Percentiles rank a stretch among this genome's conserved stretches.
Conservation (phyloP, 2,113 vertebrate genomes). For the Tonatia bakeri region DNA sequence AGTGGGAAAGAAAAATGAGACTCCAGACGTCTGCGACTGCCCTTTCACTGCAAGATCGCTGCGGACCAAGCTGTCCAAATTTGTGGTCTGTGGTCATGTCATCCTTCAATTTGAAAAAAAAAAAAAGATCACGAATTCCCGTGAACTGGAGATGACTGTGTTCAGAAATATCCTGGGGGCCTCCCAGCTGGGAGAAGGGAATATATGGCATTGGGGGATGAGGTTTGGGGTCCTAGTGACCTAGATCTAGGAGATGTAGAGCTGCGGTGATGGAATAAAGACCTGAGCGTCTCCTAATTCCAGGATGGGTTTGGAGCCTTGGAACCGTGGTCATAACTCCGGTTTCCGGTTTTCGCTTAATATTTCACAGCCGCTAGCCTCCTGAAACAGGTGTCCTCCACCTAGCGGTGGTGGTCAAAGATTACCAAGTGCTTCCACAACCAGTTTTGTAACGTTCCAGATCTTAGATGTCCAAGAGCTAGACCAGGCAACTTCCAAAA, state of each 20-base stretch:
- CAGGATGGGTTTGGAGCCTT: background rate
- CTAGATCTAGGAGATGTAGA: background rate
- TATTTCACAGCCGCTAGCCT: background rate
- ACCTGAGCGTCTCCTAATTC: background rate
- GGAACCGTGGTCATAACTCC: background rate
- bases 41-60: background rate
- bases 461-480: background rate
- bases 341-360: conserved; percentile 2
- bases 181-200: background rate
- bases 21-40: background rate
- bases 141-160: background rate
- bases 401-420: background rate
- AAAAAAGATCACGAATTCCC: background rate
- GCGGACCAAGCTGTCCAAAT: background rate
- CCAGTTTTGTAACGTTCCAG: background rate
- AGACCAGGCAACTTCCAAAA: background rate
- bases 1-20: background rate
- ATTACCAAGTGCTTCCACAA: background rate
- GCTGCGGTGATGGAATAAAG: background rate
- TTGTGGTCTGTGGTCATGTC: background rate
- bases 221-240: background rate
- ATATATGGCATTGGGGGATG: background rate
- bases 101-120: background rate
- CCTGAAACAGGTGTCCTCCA: conserved; percentile 24
- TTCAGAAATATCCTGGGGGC: background rate